phyloP scores from a whole-genome alignment of 2,888 invertebrate genomes.

The Pachliopta kotzebuea region DNA sequence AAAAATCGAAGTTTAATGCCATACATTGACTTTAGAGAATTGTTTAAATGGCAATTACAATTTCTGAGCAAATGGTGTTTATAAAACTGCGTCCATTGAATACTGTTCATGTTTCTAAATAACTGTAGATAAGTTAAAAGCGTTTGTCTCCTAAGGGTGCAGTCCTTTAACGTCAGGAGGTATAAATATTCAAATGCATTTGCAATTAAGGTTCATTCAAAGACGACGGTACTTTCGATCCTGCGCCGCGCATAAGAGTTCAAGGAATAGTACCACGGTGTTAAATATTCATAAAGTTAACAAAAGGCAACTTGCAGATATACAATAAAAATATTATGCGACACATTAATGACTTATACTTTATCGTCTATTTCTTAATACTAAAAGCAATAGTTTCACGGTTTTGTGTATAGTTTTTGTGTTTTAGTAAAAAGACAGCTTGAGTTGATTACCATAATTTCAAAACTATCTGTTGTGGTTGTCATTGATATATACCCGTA shows the following conservation, averaged over 20 bases:
- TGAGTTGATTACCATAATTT: too few species aligned
- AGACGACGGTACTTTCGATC: constrained; percentile 28
- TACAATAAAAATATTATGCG: constrained; percentile 41
- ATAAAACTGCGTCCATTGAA: neutral
- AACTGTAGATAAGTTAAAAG: constrained; percentile 12
- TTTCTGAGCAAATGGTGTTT: neutral
- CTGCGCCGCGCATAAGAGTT: constrained; percentile 43
- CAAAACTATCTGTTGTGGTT: too few species aligned
- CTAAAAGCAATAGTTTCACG: neutral
- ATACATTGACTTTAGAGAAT: neutral
- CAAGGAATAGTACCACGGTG: constrained; percentile 40
- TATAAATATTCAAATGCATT: constrained; percentile 39
- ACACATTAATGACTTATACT: constrained; percentile 1
- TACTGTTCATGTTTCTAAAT: constrained; percentile 3
- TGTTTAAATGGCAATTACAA: neutral
- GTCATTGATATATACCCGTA: too few species aligned
- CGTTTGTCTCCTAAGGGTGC: constrained; percentile 9
- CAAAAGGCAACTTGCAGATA: constrained; percentile 41
- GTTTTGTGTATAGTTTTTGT: neutral
- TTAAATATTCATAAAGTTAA: constrained; percentile 52
- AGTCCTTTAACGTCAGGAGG: constrained; percentile 28
- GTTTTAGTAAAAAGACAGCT: too few species aligned
- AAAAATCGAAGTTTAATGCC: neutral
- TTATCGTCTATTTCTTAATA: neutral
- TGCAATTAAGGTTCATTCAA: constrained; percentile 35